Percentiles rank a stretch among this genome's conserved stretches.
These are phyloP conservation scores for Larimichthys crocea DNA, from an alignment of 2,113 vertebrate species.

Conservation along the genomic window DNA sequence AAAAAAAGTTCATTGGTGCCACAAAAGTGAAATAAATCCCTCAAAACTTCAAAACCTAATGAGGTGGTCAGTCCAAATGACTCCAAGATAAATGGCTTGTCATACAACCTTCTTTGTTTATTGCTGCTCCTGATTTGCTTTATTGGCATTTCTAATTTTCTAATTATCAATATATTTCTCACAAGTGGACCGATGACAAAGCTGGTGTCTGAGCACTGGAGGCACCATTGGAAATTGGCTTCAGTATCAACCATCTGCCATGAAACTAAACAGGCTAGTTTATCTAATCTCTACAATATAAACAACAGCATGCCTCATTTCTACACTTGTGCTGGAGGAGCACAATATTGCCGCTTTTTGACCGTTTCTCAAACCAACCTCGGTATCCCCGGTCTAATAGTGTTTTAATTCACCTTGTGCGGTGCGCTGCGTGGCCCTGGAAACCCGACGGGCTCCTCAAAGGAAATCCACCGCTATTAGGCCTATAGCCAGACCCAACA, in stretches of 20 bases:
- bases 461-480: conserved; percentile 62
- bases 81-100: conserved; percentile 88
- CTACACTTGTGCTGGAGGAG: conserved; percentile 85
- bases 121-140: conserved; percentile 79
- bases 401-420: conserved; percentile 52
- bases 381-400: conserved; percentile 30
- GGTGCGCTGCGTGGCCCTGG: conserved; percentile 52
- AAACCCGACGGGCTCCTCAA: conserved; percentile 70
- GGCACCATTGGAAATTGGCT: conserved; percentile 87
- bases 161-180: conserved; percentile 87
- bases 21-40: conserved; percentile 89
- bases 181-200: conserved; percentile 84
- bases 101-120: conserved; percentile 84
- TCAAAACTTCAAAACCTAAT: conserved; percentile 91
- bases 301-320: conserved; percentile 90
- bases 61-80: conserved; percentile 89
- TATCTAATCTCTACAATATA: conserved; percentile 92
- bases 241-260: conserved; percentile 90
- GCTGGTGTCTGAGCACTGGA: conserved; percentile 88
- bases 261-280: conserved; percentile 90
- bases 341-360: conserved; percentile 69
- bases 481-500: conserved; percentile 78
- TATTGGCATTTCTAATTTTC: conserved; percentile 84
- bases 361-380: conserved; percentile 49
- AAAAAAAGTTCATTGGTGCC: conserved; percentile 88